Conservation (phyloP, 1,140 invertebrate genomes). For the Procambarus clarkii region DNA sequence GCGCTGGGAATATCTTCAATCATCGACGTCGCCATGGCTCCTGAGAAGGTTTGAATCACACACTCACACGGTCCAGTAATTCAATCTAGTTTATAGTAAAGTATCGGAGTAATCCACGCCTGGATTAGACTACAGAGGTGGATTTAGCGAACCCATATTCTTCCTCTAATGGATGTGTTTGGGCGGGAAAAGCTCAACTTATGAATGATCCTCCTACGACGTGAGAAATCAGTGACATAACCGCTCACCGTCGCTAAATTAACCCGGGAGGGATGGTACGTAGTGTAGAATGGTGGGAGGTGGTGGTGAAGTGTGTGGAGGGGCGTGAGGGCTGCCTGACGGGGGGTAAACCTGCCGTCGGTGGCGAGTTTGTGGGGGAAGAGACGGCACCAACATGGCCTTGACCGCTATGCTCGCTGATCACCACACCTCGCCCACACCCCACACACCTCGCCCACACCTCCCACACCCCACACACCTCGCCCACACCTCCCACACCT, state of each 20-base stretch:
- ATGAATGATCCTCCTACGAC: constrained; percentile 24
- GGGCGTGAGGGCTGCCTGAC: not conserved
- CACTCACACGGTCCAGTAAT: not conserved
- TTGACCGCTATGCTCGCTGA: not conserved
- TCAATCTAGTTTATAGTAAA: not conserved
- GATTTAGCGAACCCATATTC: not conserved
- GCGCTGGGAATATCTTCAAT: not conserved
- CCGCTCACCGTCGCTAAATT: not conserved
- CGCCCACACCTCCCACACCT: too few relatives aligned
- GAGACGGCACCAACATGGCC: constrained; percentile 4
- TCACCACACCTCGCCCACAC: too few relatives aligned
- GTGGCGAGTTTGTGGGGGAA: not conserved
- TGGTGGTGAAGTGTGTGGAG: not conserved
- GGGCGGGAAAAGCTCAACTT: constrained; percentile 39
- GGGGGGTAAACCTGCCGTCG: not conserved
- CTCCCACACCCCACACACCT: too few relatives aligned
- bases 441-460: too few relatives aligned
- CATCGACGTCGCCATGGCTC: constrained; percentile 20
- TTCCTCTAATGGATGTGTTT: constrained; percentile 28
- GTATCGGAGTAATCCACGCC: not conserved
- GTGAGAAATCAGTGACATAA: not conserved
- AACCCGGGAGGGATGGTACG: not conserved
- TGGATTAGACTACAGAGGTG: too few relatives aligned
- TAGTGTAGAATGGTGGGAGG: not conserved
- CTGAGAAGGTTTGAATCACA: constrained; percentile 24